These are phyloP conservation scores for Amyelois transitella DNA, from an alignment of 1,140 invertebrate species.

Conservation along the genomic window DNA sequence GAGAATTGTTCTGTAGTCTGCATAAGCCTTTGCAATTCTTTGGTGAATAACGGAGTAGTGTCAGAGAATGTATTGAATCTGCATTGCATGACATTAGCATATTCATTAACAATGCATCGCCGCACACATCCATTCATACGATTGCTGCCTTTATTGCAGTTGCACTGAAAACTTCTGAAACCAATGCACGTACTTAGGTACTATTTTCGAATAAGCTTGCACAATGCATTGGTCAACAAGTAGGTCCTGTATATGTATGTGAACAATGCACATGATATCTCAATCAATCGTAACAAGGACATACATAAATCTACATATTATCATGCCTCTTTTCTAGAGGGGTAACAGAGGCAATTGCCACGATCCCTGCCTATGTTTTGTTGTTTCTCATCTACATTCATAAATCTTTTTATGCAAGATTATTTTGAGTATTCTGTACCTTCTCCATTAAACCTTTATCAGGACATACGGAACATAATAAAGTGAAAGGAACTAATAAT, in stretches of 20 bases:
- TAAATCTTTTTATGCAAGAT: no score
- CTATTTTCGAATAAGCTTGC: background rate
- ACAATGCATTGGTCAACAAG: background rate
- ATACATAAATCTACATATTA: no score
- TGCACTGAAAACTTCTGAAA: background rate
- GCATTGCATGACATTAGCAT: background rate
- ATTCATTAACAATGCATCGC: background rate
- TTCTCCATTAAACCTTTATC: background rate
- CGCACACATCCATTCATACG: background rate
- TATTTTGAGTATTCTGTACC: no score
- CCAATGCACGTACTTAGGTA: background rate
- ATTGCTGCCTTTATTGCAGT: background rate
- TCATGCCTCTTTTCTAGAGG: no score
- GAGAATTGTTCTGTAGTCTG: no score
- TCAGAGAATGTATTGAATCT: background rate
- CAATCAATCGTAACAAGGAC: background rate
- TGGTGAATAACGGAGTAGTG: background rate
- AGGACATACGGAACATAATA: background rate
- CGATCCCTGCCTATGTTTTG: no score
- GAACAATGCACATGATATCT: background rate
- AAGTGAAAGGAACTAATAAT: background rate
- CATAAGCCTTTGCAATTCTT: background rate
- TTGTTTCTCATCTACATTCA: no score
- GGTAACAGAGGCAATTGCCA: no score
- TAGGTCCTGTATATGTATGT: background rate